Evolutionary conservation across 2,888 invertebrate species (phyloP), one percentile per base, ranked within the genome.

Genomic region (Drosophila ezoana): DNA sequence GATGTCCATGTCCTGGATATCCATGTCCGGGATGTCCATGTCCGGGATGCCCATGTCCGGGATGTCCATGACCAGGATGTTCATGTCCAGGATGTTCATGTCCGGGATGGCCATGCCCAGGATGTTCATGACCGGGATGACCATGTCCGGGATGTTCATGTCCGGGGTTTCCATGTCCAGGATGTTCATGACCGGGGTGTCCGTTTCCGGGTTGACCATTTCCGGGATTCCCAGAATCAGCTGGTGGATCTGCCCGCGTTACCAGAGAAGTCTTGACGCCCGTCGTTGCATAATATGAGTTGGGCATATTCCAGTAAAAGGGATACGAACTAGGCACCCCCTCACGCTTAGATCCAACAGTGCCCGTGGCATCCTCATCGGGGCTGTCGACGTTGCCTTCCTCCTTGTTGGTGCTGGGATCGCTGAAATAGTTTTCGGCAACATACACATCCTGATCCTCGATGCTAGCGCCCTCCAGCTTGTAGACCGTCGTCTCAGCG

Each of bases 361-460:
- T 1, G 4, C 20, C 43, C 2, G 1, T 0, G 6, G 37, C 23
- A 20, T 44, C 41, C 1, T 43, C 49, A 18, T 28, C 23, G 4
- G 20, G 10, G 4, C 1, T 13, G 16, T 1, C 14, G 1, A 0
- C 4, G 14, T 18, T 9, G 18, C 0, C 20, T 5, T 64, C 66
- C 11, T 53, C 45, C 13, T 28, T 8, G 3, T 11, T 2, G 43
- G 4, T 37, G 37, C 38, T 51, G 4, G 51, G 28, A 16, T 35
- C 47, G 1, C 2, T 28, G 0, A 38, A 38, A 28, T 14, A 48
- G 8, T 53, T 35, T 2, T 14, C 14, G 10, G 60, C 11, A 6
- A 37, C 44, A 32, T 20, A 56, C 10, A 63, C 28, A 8, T 63
- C 51, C 52, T 38, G 51, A 32, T 64, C 32, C 10, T 43, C 18